phyloP scores from a whole-genome alignment of 1,140 invertebrate species.

The Lanistes nyassanus region DNA sequence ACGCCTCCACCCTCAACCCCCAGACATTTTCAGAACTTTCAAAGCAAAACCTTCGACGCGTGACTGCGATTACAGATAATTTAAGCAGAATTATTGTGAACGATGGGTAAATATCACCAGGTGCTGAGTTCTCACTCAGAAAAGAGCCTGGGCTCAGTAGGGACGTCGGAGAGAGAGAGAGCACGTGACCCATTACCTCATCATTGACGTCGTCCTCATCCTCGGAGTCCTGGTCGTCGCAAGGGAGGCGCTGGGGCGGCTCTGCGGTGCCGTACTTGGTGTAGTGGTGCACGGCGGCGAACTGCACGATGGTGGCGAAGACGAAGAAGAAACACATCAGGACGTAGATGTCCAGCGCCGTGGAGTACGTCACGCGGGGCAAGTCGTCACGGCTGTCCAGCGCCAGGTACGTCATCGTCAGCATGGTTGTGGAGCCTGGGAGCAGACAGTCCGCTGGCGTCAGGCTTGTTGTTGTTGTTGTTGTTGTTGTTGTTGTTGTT shows the following conservation, averaged over 20 bases:
- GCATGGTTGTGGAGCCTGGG: conserved; percentile 84
- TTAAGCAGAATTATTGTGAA: too few species aligned
- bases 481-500: too few species aligned
- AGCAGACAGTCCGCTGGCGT: too few species aligned
- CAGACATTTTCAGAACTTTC: too few species aligned
- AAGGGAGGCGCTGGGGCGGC: background rate
- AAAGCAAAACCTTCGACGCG: too few species aligned
- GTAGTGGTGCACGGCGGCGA: conserved; percentile 89
- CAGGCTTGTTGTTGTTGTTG: too few species aligned
- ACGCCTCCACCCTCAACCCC: too few species aligned
- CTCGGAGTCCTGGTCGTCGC: conserved; percentile 19
- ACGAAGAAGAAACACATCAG: conserved; percentile 88
- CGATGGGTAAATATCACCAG: too few species aligned
- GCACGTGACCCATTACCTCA: conserved; percentile 9
- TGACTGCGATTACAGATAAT: too few species aligned
- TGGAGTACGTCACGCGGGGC: conserved; percentile 87
- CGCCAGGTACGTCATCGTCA: conserved; percentile 90
- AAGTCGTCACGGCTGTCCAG: conserved; percentile 86
- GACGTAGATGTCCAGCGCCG: conserved; percentile 88
- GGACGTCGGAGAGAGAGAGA: too few species aligned
- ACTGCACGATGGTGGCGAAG: conserved; percentile 82
- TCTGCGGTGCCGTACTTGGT: conserved; percentile 88
- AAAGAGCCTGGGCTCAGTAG: background rate
- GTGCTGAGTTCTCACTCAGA: too few species aligned
- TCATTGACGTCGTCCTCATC: conserved; percentile 16